Conservation (phyloP, 2,113 vertebrate genomes). For the Erythrocebus patas region DNA sequence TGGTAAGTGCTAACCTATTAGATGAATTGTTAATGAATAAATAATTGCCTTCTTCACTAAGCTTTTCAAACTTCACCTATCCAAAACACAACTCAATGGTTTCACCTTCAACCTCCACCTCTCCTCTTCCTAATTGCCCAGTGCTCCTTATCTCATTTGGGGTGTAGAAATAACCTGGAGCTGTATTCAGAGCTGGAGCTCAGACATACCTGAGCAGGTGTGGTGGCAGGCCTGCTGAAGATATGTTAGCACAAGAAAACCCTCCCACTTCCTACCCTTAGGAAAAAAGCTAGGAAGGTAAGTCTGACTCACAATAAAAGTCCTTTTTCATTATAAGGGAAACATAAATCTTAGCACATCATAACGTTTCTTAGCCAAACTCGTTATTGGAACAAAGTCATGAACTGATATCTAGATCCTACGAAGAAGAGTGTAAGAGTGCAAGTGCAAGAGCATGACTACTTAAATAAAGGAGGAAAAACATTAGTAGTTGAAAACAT, state of each 20-base stretch:
- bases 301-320: not conserved
- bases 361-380: not conserved
- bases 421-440: not conserved
- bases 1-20: not conserved
- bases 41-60: not conserved
- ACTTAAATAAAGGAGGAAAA: not conserved
- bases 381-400: slow-evolving; percentile 33
- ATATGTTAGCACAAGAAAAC: not conserved
- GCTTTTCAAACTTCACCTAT: not conserved
- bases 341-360: not conserved
- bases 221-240: not conserved
- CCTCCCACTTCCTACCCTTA: not conserved
- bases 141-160: not conserved
- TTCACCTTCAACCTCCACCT: not conserved
- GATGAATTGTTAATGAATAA: not conserved
- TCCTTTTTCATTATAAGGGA: not conserved
- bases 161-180: not conserved
- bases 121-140: not conserved
- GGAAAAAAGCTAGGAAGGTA: slow-evolving; percentile 4
- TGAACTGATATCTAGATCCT: not conserved
- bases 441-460: not conserved
- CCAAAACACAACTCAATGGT: not conserved
- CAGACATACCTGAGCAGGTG: not conserved
- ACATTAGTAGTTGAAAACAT: not conserved
- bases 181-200: not conserved